Evolutionary conservation across 92 coral and sea anemone species (phyloP), one percentile per base, ranked within the genome.

Genomic region (Heteractis magnifica): DNA sequence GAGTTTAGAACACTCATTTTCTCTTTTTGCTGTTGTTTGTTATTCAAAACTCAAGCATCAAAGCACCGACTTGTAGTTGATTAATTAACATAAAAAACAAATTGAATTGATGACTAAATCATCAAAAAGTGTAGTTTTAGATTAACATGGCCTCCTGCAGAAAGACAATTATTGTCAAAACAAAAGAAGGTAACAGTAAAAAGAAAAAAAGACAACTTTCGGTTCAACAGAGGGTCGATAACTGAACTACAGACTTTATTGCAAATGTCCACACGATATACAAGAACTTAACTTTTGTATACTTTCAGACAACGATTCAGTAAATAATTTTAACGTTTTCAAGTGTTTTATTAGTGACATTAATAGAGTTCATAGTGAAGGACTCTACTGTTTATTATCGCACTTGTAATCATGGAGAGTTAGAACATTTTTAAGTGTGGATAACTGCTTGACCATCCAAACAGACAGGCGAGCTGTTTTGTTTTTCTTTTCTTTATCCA

Each of bases 31-130:
- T 68, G 73, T 23, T 68, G 73, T 68, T 10, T 10, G 49, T 68
- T 23, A 62, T 68, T 26, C 19, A 68, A 34, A 34, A 13, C 12
- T 48, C 20, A 9, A 0, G 11, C 49, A 23, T 68, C 49, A 68
- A 68, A 21, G 73, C 23, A 10, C 73, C 73, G 73, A 10, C 44
- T 68, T 21, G 73, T 11, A 23, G 73, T 41, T 48, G 26, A 68
- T 68, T 68, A 68, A 68, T 68, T 68, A 68, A 26, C 10, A 68
- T 68, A 68, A 14, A 68, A 68, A 68, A 23, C 73, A 68, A 68
- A 68, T 68, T 26, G 73, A 68, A 68, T 26, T 68, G 73, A 23
- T 20, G 49, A 20, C 50, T 68, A 23, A 68, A 68, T 68, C 2
- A 68, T 68, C 72, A 20, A 20, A 26, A 23, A 68, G 73, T 68